Base-by-base conservation (phyloP, 2,888 invertebrate species). In the Patella depressa region DNA sequence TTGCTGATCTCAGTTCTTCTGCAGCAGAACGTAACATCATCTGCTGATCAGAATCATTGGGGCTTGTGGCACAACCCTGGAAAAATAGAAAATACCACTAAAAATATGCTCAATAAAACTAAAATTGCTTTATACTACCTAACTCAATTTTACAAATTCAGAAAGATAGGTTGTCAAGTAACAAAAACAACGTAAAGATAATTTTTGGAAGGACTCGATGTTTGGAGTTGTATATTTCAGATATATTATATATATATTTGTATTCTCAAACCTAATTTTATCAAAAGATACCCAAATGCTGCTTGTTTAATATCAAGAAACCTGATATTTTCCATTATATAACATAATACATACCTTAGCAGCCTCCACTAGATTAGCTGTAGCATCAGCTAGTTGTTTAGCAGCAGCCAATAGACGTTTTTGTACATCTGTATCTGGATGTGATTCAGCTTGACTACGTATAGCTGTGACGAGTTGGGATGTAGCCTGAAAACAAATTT, bases 341-440 rank as follows among this genome's bases (percentile, higher is more conserved):
- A n/a, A 72, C 3, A 53, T 72, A n/a, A 17, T 76, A 54, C 85
- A 73, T 72, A 92, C 92, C 78, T 98, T 94, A 0, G 98, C 98
- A 0, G 98, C 98, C 91, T 99, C 98, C 45, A 99, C 98, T 95
- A 99, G 96, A 84, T 96, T 94, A 0, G 98, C 96, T 0, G 99
- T 99, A 1, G 99, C 99, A 91, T 99, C 98, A 0, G 99, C 99
- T 17, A 94, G 91, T 65, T 96, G 94, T 90, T 98, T 98, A 19
- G 99, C 99, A 0, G 99, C 99, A 0, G 97, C 97, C 72, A 99
- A 92, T 75, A 99, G 92, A 78, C 96, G 94, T 82, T 96, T 94
- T 88, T 98, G 98, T n/a, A 95, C 93, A 76, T 97, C 97, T 0
- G 96, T 95, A 90, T 96, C 96, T 0, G 95, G 95, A 87, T 96